Evolutionary conservation across 2,113 vertebrate species (phyloP).

Genomic region (Aspidoscelis tigris): DNA sequence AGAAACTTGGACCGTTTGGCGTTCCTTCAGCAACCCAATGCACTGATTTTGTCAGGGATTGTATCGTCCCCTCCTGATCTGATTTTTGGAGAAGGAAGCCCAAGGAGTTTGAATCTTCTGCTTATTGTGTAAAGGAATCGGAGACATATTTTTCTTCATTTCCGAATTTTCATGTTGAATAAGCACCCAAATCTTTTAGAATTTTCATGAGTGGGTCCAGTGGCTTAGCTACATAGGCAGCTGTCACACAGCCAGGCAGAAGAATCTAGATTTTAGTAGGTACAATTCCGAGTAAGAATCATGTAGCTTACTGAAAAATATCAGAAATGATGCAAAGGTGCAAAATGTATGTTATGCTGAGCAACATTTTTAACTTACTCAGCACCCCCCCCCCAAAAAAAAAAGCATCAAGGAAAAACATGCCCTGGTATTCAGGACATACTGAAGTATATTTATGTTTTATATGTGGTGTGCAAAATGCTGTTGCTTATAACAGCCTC

Average conservation of each 20-base stretch:
- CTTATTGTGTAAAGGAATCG: not conserved
- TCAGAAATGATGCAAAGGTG: not conserved
- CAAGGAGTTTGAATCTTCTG: not conserved
- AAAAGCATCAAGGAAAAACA: too few species aligned
- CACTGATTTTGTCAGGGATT: too few species aligned
- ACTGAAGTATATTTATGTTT: not conserved
- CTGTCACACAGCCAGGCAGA: not conserved
- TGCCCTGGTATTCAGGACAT: not conserved
- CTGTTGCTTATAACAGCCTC: too few species aligned
- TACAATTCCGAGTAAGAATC: not conserved
- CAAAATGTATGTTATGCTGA: not conserved
- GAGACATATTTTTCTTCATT: not conserved
- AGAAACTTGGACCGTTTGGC: too few species aligned
- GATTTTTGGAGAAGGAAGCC: not conserved
- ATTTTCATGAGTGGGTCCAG: not conserved
- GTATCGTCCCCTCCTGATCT: too few species aligned
- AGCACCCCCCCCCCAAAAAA: too few species aligned
- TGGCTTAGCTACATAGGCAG: rapidly evolving
- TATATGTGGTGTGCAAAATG: too few species aligned
- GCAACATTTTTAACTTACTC: not conserved
- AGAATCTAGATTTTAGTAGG: not conserved
- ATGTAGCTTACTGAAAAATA: not conserved
- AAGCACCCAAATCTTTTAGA: not conserved
- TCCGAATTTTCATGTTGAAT: not conserved
- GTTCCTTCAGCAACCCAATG: too few species aligned